These are phyloP conservation scores for Hyperoplus lanceolatus DNA, from an alignment of 2,797 vertebrate genomes.

Conservation along the genomic window DNA sequence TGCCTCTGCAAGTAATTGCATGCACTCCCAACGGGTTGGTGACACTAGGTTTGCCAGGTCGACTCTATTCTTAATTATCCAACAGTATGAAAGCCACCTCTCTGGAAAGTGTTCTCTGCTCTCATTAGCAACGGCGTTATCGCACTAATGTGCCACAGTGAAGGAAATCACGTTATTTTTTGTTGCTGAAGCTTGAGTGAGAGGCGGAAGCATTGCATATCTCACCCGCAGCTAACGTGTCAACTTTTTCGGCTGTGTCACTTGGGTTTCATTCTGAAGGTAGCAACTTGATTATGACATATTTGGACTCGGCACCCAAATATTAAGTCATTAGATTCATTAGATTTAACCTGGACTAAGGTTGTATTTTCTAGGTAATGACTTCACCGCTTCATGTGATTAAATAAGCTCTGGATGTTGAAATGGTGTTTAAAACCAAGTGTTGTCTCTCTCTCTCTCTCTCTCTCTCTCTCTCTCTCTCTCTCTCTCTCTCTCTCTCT, in stretches of 20 bases:
- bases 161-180: conserved; percentile 26
- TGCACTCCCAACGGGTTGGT: conserved; percentile 4
- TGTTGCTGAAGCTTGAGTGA: conserved; percentile 17
- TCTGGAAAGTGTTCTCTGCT: conserved; percentile 55
- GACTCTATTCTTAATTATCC: conserved; percentile 63
- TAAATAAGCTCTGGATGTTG: conserved; percentile 39
- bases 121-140: conserved; percentile 65
- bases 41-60: conserved; percentile 48
- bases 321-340: conserved; percentile 60
- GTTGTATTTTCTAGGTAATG: conserved; percentile 68
- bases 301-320: conserved; percentile 44
- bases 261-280: conserved; percentile 33
- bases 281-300: conserved; percentile 43
- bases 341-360: conserved; percentile 46
- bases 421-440: conserved; percentile 62
- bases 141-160: conserved; percentile 51
- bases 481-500: conserved; percentile 42
- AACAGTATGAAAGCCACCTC: conserved; percentile 57
- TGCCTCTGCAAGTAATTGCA: not conserved
- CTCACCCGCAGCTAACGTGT: conserved; percentile 21
- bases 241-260: conserved; percentile 20
- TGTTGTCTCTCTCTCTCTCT: conserved; percentile 10
- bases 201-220: conserved; percentile 19
- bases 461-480: conserved; percentile 37
- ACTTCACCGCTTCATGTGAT: conserved; percentile 45